phyloP scores from a whole-genome alignment of 2,113 vertebrate genomes.

The Calidris pugnax region DNA sequence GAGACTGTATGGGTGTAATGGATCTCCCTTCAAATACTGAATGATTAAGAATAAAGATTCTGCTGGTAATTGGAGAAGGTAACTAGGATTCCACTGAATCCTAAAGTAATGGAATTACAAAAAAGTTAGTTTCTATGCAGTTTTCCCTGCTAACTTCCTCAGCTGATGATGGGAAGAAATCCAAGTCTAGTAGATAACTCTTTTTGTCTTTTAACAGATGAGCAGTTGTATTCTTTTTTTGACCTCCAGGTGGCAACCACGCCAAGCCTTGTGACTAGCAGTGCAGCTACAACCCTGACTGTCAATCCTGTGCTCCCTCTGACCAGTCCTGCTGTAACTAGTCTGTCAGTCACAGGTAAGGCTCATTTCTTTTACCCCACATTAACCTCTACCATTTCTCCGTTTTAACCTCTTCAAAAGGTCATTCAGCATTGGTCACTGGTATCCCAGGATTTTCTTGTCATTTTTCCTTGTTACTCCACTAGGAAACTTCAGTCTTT shows the following conservation, averaged over 20 bases:
- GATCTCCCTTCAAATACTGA: not conserved
- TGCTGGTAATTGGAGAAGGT: not conserved
- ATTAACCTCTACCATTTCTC: not conserved
- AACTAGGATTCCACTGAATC: not conserved
- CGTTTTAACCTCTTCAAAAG: not conserved
- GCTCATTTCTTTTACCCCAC: not conserved
- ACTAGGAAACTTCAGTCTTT: not conserved
- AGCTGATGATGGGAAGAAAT: not conserved
- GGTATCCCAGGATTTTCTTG: not conserved
- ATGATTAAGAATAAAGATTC: not conserved
- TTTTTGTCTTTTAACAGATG: not conserved
- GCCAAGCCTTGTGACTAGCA: constrained; percentile 97
- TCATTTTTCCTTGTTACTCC: not conserved
- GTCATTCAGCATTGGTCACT: not conserved
- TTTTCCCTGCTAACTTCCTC: not conserved
- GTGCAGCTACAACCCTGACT: constrained; percentile 92
- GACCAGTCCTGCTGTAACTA: constrained; percentile 87
- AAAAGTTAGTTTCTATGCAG: not conserved
- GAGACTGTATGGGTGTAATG: not conserved
- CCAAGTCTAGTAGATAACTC: not conserved
- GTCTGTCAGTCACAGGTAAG: constrained; percentile 89
- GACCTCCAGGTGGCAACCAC: constrained; percentile 91
- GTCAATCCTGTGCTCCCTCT: constrained; percentile 95
- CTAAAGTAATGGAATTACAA: not conserved
- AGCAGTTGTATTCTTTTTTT: constrained; percentile 35